Evolutionary conservation across 2,888 invertebrate species (phyloP).

Genomic region (Drosophila robusta): DNA sequence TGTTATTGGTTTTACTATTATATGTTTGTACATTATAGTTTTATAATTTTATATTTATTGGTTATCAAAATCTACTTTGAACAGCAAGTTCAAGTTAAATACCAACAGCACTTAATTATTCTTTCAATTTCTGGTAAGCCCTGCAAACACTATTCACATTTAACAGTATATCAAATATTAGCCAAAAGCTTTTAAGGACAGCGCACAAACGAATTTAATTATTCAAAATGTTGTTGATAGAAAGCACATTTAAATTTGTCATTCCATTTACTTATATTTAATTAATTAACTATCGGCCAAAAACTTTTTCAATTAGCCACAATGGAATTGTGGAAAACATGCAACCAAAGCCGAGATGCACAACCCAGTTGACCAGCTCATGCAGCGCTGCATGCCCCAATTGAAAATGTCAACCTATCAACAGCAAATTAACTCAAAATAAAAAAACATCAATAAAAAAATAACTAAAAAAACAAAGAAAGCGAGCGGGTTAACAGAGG

Average conservation of each 20-base stretch:
- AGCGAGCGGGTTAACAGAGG: slow-evolving; percentile 57
- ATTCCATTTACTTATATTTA: slow-evolving; percentile 8
- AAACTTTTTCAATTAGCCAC: slow-evolving; percentile 21
- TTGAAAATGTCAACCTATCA: slow-evolving; percentile 78
- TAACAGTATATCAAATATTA: neutral
- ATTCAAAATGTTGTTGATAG: neutral
- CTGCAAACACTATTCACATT: too few species aligned
- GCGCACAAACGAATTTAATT: neutral
- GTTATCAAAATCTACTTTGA: too few species aligned
- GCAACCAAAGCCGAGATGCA: slow-evolving; percentile 33
- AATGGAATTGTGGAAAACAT: slow-evolving; percentile 26
- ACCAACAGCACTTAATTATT: neutral
- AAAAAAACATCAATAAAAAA: slow-evolving; percentile 28
- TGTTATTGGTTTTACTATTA: too few species aligned
- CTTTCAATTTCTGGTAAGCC: neutral
- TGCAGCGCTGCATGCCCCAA: slow-evolving; percentile 74
- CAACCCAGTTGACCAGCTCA: slow-evolving; percentile 57
- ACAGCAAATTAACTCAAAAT: slow-evolving; percentile 78
- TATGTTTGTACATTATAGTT: too few species aligned
- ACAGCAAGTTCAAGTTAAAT: too few species aligned
- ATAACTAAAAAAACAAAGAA: slow-evolving; percentile 54
- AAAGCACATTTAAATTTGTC: neutral
- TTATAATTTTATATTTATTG: too few species aligned
- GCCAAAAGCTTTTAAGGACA: neutral
- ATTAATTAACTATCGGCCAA: slow-evolving; percentile 19